Base-by-base conservation (phyloP, 2,797 vertebrate genomes). In the Myotis planiceps region DNA sequence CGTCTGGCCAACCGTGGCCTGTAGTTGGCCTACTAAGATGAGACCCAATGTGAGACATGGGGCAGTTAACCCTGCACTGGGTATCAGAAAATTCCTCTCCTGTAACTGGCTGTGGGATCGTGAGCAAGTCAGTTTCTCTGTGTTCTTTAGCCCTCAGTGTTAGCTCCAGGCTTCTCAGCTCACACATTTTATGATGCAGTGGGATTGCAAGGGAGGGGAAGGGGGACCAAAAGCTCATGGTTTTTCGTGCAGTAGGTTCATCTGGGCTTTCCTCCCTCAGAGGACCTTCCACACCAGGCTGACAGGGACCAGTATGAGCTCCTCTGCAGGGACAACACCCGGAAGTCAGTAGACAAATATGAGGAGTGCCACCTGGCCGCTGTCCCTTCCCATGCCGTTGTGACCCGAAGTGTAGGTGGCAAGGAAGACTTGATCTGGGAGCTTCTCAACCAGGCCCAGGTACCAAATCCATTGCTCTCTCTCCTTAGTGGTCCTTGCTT, bases 381-480 rank as follows among this genome's bases (percentile, higher is more conserved):
- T 91, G 98, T 99, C 5, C 98, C 99, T 34, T 98, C 98, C 90
- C 99, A 99, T 0, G 99, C 99, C 0, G 99, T 99, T 1, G 98
- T 99, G 95, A 98, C 98, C 86, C 99, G 99, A 72, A 99, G 97
- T 7, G 97, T 98, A 14, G 34, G 93, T 0, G 90, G 94, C 74
- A 98, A 99, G 94, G 95, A 98, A 4, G 74, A 98, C 0, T 87
- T 97, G 0, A 99, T 99, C 98, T 99, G 98, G 98, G 88, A 3
- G 0, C 98, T 97, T 53, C 98, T 99, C 29, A 82, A 95, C 53
- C 83, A 94, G 79, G 98, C 98, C 25, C 98, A 99, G 98, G 99
- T 99, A 98, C 0, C 5, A 18, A 49, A 96, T 16, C 0, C 0
- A 2, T 65, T 21, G 2, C 14, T 27, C 16, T 71, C 68, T 16